Evolutionary conservation across 2,113 vertebrate species (phyloP).

Genomic region (Hepsetus odoe): DNA sequence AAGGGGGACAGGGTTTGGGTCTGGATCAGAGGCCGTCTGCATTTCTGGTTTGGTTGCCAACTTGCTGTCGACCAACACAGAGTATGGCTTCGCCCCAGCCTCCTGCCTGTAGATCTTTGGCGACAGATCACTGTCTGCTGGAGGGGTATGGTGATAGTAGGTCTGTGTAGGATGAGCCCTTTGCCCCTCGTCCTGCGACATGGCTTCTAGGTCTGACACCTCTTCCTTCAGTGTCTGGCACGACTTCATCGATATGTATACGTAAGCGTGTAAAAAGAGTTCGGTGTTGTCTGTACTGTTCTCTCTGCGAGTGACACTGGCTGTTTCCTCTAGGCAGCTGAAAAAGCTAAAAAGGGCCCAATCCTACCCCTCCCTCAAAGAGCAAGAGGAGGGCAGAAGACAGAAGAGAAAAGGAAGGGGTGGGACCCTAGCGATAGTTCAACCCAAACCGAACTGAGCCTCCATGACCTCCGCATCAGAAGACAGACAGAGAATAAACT

Average conservation of each 20-base stretch:
- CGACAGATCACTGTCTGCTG: conserved; percentile 86
- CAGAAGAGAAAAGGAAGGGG: conserved; percentile 12
- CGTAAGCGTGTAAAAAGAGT: not conserved
- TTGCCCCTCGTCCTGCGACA: conserved; percentile 90
- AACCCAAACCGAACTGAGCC: conserved; percentile 72
- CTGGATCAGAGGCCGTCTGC: conserved; percentile 51
- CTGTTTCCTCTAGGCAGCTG: conserved; percentile 22
- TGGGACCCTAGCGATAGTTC: conserved; percentile 37
- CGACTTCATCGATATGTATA: conserved; percentile 81
- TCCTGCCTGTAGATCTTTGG: conserved; percentile 92
- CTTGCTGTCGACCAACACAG: conserved; percentile 89
- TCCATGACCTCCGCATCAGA: conserved; percentile 65
- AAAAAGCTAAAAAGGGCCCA: conserved; percentile 60
- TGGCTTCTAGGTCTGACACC: conserved; percentile 79
- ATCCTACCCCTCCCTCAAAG: conserved; percentile 70
- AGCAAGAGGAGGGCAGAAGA: conserved; percentile 65
- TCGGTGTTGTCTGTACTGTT: not conserved
- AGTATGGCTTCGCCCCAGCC: conserved; percentile 85
- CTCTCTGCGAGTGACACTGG: not conserved
- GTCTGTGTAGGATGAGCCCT: conserved; percentile 79
- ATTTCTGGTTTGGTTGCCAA: conserved; percentile 76
- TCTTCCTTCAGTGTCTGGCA: conserved; percentile 86
- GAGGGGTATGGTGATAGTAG: conserved; percentile 80
- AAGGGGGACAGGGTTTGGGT: conserved; percentile 70
- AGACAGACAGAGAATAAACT: not conserved